phyloP scores from a whole-genome alignment of 30 jellyfish, hydroid and myxozoan species.

The Mastigias papua region DNA sequence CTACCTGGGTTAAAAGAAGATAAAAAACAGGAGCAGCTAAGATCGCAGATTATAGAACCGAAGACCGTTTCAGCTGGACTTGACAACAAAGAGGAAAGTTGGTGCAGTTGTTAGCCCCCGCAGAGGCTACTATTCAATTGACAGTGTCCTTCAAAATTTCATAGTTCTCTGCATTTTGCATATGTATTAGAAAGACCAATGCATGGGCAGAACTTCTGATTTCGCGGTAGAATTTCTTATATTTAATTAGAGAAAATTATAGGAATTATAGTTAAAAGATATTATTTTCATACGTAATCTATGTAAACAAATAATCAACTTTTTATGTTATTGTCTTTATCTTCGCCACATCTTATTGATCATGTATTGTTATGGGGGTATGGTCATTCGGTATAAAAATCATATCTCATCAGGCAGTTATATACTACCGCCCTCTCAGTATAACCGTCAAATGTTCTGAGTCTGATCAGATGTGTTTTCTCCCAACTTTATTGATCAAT shows the following conservation, averaged over 20 bases:
- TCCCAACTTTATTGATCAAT: too few species aligned
- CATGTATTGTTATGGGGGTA: too few species aligned
- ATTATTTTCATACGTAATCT: not conserved
- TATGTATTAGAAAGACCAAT: not conserved
- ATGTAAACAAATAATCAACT: too few species aligned
- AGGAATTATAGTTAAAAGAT: not conserved
- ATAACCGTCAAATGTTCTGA: too few species aligned
- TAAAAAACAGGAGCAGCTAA: conserved; percentile 39
- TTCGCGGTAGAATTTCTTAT: too few species aligned
- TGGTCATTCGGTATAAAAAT: too few species aligned
- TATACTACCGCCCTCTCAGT: too few species aligned
- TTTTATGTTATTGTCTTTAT: too few species aligned
- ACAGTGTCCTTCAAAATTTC: not conserved
- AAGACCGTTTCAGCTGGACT: conserved; percentile 69
- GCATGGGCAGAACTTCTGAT: not conserved
- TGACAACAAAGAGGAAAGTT: conserved; percentile 57
- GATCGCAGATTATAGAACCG: conserved; percentile 70
- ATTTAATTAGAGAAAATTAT: not conserved
- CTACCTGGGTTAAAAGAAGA: conserved; percentile 76
- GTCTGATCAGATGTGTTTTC: too few species aligned
- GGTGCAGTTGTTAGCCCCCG: conserved; percentile 73
- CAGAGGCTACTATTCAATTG: too few species aligned
- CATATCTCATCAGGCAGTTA: too few species aligned
- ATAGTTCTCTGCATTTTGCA: not conserved
- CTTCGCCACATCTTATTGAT: too few species aligned